These are phyloP conservation scores for Champsocephalus gunnari DNA, from an alignment of 2,797 vertebrate genomes.

Conservation along the genomic window DNA sequence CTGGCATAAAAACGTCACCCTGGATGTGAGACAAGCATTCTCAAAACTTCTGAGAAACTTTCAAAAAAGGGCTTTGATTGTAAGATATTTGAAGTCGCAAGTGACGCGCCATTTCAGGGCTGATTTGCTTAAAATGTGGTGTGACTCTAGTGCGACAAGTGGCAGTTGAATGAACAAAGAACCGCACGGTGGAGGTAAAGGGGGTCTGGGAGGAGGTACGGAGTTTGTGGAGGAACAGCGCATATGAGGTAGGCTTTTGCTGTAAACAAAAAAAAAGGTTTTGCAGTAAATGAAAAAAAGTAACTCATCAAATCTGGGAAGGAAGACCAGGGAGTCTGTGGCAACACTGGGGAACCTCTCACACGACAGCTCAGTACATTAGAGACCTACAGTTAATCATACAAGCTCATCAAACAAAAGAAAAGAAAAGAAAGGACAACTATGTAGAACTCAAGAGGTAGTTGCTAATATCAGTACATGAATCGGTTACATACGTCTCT, in stretches of 20 bases:
- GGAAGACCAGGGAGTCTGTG: conserved; percentile 79
- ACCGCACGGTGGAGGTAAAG: conserved; percentile 65
- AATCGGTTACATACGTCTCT: conserved; percentile 87
- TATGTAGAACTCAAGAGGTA: conserved; percentile 95
- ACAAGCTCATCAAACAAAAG: conserved; percentile 79
- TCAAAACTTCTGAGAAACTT: conserved; percentile 32
- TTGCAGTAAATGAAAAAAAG: conserved; percentile 59
- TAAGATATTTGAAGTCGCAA: conserved; percentile 57
- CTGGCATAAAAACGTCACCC: conserved; percentile 50
- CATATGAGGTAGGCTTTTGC: conserved; percentile 97
- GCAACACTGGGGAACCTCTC: conserved; percentile 73
- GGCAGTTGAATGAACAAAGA: conserved; percentile 50
- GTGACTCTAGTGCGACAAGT: conserved; percentile 68
- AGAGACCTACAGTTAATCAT: conserved; percentile 77
- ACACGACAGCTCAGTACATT: conserved; percentile 70
- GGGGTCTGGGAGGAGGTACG: conserved; percentile 66
- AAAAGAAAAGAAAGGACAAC: conserved; percentile 77
- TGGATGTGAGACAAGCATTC: conserved; percentile 50
- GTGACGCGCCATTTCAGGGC: conserved; percentile 47
- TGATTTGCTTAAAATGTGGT: conserved; percentile 49
- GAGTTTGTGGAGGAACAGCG: conserved; percentile 76
- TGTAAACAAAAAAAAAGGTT: conserved; percentile 91
- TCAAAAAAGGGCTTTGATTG: conserved; percentile 51
- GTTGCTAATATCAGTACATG: conserved; percentile 92
- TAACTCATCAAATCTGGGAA: conserved; percentile 73